phyloP scores from a whole-genome alignment of 2,888 invertebrate genomes.

The Plagodis pulveraria region DNA sequence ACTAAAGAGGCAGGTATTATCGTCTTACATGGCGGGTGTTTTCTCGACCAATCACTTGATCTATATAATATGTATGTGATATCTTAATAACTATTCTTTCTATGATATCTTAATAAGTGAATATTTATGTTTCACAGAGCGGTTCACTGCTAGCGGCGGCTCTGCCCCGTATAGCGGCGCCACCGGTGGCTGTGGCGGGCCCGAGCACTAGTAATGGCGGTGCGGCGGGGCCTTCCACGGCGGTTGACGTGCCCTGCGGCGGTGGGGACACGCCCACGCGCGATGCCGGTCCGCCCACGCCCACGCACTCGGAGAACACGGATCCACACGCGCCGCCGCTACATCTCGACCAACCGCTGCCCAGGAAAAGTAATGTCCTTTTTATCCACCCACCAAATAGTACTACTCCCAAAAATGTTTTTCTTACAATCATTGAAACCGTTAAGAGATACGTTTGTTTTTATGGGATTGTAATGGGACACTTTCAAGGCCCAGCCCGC shows the following conservation, averaged over 20 bases:
- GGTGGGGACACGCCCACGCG: conserved; percentile 65
- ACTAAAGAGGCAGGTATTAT: too few relatives aligned
- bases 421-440: too few relatives aligned
- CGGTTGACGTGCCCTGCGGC: conserved; percentile 37
- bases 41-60: too few relatives aligned
- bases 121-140: conserved; percentile 57
- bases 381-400: too few relatives aligned
- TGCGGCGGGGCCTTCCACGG: conserved; percentile 48
- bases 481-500: too few relatives aligned
- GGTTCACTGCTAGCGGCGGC: conserved; percentile 88
- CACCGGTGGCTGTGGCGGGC: conserved; percentile 61
- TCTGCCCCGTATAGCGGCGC: conserved; percentile 85
- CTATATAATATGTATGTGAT: too few relatives aligned
- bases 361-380: conserved; percentile 68
- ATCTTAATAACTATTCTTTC: neutral
- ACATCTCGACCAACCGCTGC: conserved; percentile 82
- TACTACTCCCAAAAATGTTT: too few relatives aligned
- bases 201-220: conserved; percentile 59
- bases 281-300: conserved; percentile 79
- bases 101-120: neutral
- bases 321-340: conserved; percentile 79
- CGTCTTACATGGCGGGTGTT: too few relatives aligned
- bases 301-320: conserved; percentile 77
- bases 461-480: too few relatives aligned
- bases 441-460: too few relatives aligned